phyloP scores from a whole-genome alignment of 2,113 vertebrate genomes.

The Gila orcuttii region DNA sequence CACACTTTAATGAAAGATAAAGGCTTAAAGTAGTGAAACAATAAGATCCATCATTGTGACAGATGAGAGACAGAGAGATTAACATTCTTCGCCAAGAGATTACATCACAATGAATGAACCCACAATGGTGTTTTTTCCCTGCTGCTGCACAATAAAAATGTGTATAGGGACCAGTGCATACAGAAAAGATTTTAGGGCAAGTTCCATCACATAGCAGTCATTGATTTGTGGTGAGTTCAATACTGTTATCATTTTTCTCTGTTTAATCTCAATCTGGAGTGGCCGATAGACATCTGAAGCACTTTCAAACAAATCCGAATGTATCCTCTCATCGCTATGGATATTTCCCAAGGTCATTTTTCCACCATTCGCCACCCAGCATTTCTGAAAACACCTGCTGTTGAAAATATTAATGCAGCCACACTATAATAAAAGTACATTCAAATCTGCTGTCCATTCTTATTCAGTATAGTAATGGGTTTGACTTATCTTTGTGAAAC shows the following conservation, averaged over 20 bases:
- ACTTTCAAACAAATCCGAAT: slow-evolving; percentile 43
- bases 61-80: slow-evolving; percentile 63
- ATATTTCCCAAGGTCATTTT: slow-evolving; percentile 62
- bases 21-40: slow-evolving; percentile 68
- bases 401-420: slow-evolving; percentile 57
- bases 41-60: slow-evolving; percentile 67
- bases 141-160: background rate
- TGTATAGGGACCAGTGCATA: background rate
- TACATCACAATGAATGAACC: slow-evolving; percentile 53
- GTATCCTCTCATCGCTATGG: slow-evolving; percentile 32
- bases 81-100: slow-evolving; percentile 54
- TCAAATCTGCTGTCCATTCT: slow-evolving; percentile 59
- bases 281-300: slow-evolving; percentile 51
- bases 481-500: slow-evolving; percentile 55
- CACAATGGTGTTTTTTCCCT: slow-evolving; percentile 4
- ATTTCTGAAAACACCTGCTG: slow-evolving; percentile 55
- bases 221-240: slow-evolving; percentile 48
- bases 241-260: slow-evolving; percentile 43
- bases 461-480: slow-evolving; percentile 50
- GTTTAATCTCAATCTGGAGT: slow-evolving; percentile 40
- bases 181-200: slow-evolving; percentile 9
- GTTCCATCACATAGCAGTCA: slow-evolving; percentile 29
- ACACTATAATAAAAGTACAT: slow-evolving; percentile 50
- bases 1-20: slow-evolving; percentile 68
- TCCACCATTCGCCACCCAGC: slow-evolving; percentile 50